Evolutionary conservation across 2,113 vertebrate species (phyloP).

Genomic region (Hyla sarda): DNA sequence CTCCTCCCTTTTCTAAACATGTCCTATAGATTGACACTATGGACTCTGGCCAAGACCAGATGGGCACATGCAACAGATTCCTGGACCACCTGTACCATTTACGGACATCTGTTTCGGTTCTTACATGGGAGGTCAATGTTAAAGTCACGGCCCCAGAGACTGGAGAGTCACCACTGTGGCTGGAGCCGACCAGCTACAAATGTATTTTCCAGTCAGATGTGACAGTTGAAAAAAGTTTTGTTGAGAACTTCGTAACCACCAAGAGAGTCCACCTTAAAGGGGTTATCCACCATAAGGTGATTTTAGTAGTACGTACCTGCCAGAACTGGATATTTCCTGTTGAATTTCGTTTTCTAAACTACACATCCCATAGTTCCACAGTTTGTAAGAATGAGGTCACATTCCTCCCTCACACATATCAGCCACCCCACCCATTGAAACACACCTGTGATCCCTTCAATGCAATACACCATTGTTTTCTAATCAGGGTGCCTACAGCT

Average conservation of each 20-base stretch:
- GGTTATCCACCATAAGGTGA: too few species aligned
- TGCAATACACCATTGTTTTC: too few species aligned
- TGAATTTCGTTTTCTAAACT: too few species aligned
- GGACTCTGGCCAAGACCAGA: slow-evolving; percentile 63
- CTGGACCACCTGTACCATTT: slow-evolving; percentile 64
- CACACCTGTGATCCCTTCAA: too few species aligned
- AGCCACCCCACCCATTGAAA: too few species aligned
- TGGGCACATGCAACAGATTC: slow-evolving; percentile 59
- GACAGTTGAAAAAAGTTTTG: background rate
- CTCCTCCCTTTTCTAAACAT: slow-evolving; percentile 51
- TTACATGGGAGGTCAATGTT: slow-evolving; percentile 67
- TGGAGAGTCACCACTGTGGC: background rate
- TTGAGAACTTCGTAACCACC: background rate
- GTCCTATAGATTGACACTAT: slow-evolving; percentile 64
- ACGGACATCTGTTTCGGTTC: slow-evolving; percentile 67
- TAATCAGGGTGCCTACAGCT: too few species aligned
- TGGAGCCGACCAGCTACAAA: background rate
- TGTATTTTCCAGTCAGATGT: slow-evolving; percentile 5
- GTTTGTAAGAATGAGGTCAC: too few species aligned
- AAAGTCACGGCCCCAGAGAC: slow-evolving; percentile 12
- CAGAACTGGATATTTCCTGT: too few species aligned
- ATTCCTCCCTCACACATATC: too few species aligned
- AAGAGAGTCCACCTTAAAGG: background rate
- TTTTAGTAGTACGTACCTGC: too few species aligned
- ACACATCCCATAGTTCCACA: too few species aligned